Conservation (phyloP, 2,888 invertebrate genomes). For the Drosophila neotestacea region DNA sequence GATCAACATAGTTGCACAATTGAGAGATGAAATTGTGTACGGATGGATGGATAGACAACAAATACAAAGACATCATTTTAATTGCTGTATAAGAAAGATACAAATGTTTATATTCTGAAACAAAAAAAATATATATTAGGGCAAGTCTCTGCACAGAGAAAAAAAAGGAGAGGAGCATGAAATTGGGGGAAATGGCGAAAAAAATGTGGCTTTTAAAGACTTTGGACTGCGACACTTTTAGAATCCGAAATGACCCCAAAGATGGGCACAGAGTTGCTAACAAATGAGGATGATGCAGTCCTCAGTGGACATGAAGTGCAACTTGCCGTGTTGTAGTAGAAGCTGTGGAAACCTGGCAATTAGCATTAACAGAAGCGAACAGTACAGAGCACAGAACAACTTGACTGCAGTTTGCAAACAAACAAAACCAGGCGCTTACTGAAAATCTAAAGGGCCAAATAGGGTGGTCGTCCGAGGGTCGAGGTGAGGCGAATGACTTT, state of each 20-base stretch:
- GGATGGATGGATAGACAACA: too few relatives aligned
- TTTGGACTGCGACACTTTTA: slow-evolving; percentile 61
- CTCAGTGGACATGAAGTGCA: slow-evolving; percentile 41
- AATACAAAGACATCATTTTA: too few relatives aligned
- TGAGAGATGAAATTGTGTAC: too few relatives aligned
- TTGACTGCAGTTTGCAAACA: slow-evolving; percentile 72
- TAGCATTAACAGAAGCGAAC: slow-evolving; percentile 62
- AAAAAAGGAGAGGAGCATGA: not conserved
- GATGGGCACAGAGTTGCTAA: slow-evolving; percentile 10
- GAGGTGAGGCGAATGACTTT: slow-evolving; percentile 70
- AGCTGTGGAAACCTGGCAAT: slow-evolving; percentile 54
- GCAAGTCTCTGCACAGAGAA: not conserved
- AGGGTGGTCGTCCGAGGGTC: not conserved
- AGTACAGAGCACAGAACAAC: slow-evolving; percentile 47
- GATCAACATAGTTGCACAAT: too few relatives aligned
- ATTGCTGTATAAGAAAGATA: too few relatives aligned
- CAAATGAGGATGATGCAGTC: slow-evolving; percentile 38
- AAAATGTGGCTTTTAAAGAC: slow-evolving; percentile 27
- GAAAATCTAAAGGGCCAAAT: not conserved
- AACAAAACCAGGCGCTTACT: slow-evolving; percentile 43
- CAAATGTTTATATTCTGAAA: too few relatives aligned
- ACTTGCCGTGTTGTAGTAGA: slow-evolving; percentile 11
- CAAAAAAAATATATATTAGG: not conserved
- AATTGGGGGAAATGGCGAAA: not conserved
- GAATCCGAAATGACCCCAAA: slow-evolving; percentile 70